A percentile compares a stretch with the other conserved stretches of the same genome.
These are phyloP conservation scores for Cerastoderma edule DNA, from an alignment of 2,888 invertebrate species.

Conservation along the genomic window DNA sequence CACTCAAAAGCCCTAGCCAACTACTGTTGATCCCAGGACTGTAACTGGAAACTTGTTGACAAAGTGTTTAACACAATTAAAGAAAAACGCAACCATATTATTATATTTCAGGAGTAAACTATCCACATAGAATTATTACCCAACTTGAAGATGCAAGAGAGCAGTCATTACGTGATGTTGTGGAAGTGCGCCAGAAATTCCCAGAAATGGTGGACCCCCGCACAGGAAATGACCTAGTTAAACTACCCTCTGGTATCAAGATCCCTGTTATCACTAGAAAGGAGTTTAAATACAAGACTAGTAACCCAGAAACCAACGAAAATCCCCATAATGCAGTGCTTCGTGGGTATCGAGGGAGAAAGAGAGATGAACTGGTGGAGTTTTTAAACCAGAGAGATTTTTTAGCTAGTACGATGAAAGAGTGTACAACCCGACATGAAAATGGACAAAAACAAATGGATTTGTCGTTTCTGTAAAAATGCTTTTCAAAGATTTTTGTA, in stretches of 20 bases:
- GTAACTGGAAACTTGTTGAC: no score
- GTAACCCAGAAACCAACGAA: conserved; percentile 64
- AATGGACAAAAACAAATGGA: conserved; percentile 40
- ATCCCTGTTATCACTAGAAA: conserved; percentile 65
- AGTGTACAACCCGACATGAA: conserved; percentile 62
- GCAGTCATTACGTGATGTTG: conserved; percentile 67
- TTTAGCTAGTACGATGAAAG: conserved; percentile 70
- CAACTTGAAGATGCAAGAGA: conserved; percentile 67
- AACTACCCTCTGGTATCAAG: conserved; percentile 58
- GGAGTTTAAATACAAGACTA: conserved; percentile 69
- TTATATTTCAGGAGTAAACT: conserved; percentile 60
- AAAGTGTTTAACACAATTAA: no score
- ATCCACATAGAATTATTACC: conserved; percentile 66
- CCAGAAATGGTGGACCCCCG: conserved; percentile 54
- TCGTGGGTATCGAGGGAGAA: conserved; percentile 64
- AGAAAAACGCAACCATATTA: no score
- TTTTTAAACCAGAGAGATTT: conserved; percentile 69
- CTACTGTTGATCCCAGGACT: no score
- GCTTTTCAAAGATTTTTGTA: no score
- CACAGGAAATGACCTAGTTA: conserved; percentile 67
- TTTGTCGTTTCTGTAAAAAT: conserved; percentile 14
- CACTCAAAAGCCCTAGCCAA: no score
- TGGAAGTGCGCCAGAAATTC: conserved; percentile 58
- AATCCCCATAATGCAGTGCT: conserved; percentile 70
- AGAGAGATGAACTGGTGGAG: conserved; percentile 66